A percentile compares a stretch with the other conserved stretches of the same genome.
phyloP scores from a whole-genome alignment of 2,888 invertebrate species.

The Parnassius glacialis region DNA sequence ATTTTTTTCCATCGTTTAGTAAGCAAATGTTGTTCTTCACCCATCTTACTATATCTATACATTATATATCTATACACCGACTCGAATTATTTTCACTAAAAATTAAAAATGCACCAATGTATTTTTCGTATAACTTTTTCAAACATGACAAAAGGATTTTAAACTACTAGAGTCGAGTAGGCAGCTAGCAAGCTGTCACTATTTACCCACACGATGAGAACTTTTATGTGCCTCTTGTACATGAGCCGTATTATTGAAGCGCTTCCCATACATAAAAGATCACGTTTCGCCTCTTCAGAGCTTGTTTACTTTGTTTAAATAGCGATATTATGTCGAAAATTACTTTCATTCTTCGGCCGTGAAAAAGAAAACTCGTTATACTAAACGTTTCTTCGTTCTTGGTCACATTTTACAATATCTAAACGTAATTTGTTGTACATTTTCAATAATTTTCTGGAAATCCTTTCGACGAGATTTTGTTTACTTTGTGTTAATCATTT shows the following conservation, averaged over 20 bases:
- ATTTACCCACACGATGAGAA: conserved; percentile 19
- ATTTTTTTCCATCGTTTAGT: no score
- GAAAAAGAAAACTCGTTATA: not conserved
- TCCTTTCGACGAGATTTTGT: no score
- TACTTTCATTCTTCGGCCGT: conserved; percentile 11
- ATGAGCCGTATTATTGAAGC: conserved; percentile 1
- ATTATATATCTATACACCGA: no score
- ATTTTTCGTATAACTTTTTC: not conserved
- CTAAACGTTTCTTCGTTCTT: no score
- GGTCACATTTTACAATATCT: no score
- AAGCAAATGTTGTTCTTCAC: no score
- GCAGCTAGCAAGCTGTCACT: conserved; percentile 12
- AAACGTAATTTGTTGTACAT: no score
- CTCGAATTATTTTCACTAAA: no score
- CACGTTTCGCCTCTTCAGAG: conserved; percentile 10
- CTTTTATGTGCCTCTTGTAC: conserved; percentile 15
- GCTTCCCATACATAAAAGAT: conserved; percentile 18
- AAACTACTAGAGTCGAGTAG: conserved; percentile 7
- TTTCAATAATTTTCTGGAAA: no score
- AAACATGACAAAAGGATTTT: conserved; percentile 2
- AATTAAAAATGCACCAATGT: no score
- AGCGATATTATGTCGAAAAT: conserved; percentile 7
- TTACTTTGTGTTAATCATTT: no score
- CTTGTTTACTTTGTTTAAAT: conserved; percentile 9
- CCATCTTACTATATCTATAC: no score